Percentiles rank a stretch among this genome's conserved stretches.
These are phyloP conservation scores for Ophion slaviceki DNA, from an alignment of 2,888 invertebrate species.

Conservation along the genomic window DNA sequence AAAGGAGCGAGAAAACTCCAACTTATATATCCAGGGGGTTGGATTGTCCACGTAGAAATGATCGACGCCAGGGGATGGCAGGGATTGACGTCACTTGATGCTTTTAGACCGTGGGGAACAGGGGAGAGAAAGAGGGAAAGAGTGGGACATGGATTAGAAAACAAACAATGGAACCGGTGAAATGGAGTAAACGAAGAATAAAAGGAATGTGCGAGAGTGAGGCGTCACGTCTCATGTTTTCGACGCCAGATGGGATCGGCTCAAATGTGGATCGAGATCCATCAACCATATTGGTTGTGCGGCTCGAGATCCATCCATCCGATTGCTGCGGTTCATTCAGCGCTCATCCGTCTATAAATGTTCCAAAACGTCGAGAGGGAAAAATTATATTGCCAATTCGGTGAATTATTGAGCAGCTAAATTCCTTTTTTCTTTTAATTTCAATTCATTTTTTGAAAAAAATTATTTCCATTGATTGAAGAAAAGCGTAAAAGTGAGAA, in stretches of 20 bases:
- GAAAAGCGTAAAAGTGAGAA: too few relatives aligned
- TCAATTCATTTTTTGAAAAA: not conserved
- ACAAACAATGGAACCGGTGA: not conserved
- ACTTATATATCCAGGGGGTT: not conserved
- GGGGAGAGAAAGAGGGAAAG: not conserved
- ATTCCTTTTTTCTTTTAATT: not conserved
- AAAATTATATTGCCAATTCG: not conserved
- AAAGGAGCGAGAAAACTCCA: not conserved
- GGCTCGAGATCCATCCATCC: not conserved
- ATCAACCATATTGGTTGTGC: not conserved
- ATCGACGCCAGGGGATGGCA: not conserved
- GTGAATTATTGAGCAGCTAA: not conserved
- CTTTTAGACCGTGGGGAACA: not conserved
- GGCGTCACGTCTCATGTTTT: not conserved
- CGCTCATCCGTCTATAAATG: not conserved
- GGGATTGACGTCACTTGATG: conserved; percentile 1
- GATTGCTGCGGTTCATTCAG: not conserved
- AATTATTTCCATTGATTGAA: too few relatives aligned
- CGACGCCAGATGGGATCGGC: not conserved
- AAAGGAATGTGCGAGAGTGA: not conserved
- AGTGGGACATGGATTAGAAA: not conserved
- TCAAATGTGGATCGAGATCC: not conserved
- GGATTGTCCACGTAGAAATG: not conserved
- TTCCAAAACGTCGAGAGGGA: not conserved
- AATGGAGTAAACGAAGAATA: not conserved